Evolutionary conservation across 2,797 vertebrate species (phyloP), one percentile per base, ranked within the genome.

Genomic region (Cyclopterus lumpus): DNA sequence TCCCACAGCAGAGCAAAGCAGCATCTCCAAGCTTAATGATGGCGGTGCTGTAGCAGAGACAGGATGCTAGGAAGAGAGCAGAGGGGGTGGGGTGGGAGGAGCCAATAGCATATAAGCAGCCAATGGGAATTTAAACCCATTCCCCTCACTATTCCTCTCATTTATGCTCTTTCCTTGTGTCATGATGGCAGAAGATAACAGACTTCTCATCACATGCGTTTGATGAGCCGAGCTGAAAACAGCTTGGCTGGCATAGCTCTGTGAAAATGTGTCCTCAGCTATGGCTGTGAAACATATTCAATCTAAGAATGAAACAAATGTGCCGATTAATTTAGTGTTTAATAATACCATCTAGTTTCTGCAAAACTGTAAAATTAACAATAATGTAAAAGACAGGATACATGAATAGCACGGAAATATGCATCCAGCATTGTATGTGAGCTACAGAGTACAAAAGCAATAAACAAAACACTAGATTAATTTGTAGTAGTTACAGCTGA

Each of bases 1-100:
- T 68, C 73, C 62, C 68, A 63, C 28, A 87, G 84, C 86, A 87
- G 76, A 91, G 74, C 32, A 60, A 40, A 83, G 46, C 84, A 88
- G 85, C 81, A 91, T 85, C 82, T 88, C 84, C 51, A 67, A 58
- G 77, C 83, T 68, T 83, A 79, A 81, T 86, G 88, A 85, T 83
- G 80, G 87, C 51, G 71, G 88, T 82, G 73, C 61, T 85, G 83
- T 81, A 72, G 81, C 67, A 82, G 70, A 89, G 81, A 86, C 77
- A 87, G 81, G 92, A 93, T 89, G 90, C 85, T 84, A 54, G 40
- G 51, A 72, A 65, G 54, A 65, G 66, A 85, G 82, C 60, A 61
- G 81, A 66, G 72, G 73, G 46, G 67, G 70, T 32, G 67, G 66
- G 57, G 63, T 64, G 63, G 63, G 67, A 75, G 91, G 90, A 86